A percentile compares a stretch with the other conserved stretches of the same genome.
These are phyloP conservation scores for Tautogolabrus adspersus DNA, from an alignment of 2,113 vertebrate genomes.

Conservation along the genomic window DNA sequence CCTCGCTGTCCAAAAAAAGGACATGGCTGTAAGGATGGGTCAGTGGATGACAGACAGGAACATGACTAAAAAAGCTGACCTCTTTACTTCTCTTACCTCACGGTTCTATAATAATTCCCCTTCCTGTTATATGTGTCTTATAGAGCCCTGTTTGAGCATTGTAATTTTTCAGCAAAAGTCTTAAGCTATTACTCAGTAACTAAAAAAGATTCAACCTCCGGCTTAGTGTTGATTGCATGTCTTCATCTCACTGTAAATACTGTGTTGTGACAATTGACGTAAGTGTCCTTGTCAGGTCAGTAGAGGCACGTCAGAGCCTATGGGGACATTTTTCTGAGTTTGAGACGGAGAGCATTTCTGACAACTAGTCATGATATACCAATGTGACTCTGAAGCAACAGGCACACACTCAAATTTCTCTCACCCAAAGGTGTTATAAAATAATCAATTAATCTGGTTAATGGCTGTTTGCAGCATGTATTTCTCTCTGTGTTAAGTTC, in stretches of 20 bases:
- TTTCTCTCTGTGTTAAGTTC: slow-evolving; percentile 51
- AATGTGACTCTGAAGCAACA: slow-evolving; percentile 13
- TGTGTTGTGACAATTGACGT: slow-evolving; percentile 44
- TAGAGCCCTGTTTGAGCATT: not conserved
- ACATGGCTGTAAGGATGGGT: slow-evolving; percentile 61
- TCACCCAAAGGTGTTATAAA: slow-evolving; percentile 41
- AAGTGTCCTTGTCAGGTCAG: slow-evolving; percentile 54
- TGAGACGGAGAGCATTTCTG: slow-evolving; percentile 56
- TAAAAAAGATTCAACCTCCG: slow-evolving; percentile 1
- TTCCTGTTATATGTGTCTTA: not conserved
- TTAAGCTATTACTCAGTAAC: not conserved
- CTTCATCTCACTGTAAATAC: slow-evolving; percentile 29
- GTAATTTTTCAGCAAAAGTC: not conserved
- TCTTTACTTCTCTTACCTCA: slow-evolving; percentile 26
- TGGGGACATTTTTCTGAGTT: slow-evolving; percentile 26
- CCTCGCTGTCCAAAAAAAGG: slow-evolving; percentile 72
- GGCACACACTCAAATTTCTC: slow-evolving; percentile 3
- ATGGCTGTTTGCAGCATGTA: slow-evolving; percentile 33
- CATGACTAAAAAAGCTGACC: slow-evolving; percentile 40
- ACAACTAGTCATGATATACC: slow-evolving; percentile 24
- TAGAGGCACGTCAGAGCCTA: slow-evolving; percentile 23
- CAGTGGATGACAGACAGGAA: slow-evolving; percentile 50
- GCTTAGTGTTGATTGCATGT: slow-evolving; percentile 23
- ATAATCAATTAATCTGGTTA: slow-evolving; percentile 52
- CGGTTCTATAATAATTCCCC: not conserved